Percentiles rank a stretch among this genome's conserved stretches.
Conservation (phyloP, 2,888 invertebrate species). For the Schizaphis graminum region DNA sequence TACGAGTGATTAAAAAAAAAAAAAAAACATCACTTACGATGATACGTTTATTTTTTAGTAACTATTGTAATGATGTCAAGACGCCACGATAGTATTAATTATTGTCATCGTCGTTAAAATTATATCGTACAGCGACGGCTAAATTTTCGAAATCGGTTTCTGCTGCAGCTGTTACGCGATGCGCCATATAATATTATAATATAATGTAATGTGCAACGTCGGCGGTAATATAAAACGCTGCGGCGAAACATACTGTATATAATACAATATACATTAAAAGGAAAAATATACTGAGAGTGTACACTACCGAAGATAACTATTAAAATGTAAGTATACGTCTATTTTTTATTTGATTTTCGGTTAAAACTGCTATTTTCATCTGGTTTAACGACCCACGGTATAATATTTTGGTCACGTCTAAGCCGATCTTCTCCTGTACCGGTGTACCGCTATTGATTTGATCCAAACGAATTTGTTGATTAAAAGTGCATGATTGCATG, state of each 20-base stretch:
- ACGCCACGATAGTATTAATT: background rate
- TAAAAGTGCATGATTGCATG: background rate
- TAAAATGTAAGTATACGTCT: background rate
- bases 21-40: background rate
- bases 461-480: conserved; percentile 19
- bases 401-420: conserved; percentile 27
- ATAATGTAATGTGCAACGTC: background rate
- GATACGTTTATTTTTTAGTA: background rate
- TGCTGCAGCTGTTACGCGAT: background rate
- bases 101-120: background rate
- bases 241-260: background rate
- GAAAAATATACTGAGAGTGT: background rate
- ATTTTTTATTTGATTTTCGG: conserved; percentile 30
- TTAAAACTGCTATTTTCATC: conserved; percentile 11
- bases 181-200: background rate
- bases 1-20: background rate
- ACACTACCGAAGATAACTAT: background rate
- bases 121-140: background rate
- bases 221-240: background rate
- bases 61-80: background rate
- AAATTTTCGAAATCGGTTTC: background rate
- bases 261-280: background rate
- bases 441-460: background rate
- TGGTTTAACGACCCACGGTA: background rate
- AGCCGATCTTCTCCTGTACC: background rate